Evolutionary conservation across 1,140 invertebrate genomes (phyloP).

Genomic region (Agrypnia vestita): DNA sequence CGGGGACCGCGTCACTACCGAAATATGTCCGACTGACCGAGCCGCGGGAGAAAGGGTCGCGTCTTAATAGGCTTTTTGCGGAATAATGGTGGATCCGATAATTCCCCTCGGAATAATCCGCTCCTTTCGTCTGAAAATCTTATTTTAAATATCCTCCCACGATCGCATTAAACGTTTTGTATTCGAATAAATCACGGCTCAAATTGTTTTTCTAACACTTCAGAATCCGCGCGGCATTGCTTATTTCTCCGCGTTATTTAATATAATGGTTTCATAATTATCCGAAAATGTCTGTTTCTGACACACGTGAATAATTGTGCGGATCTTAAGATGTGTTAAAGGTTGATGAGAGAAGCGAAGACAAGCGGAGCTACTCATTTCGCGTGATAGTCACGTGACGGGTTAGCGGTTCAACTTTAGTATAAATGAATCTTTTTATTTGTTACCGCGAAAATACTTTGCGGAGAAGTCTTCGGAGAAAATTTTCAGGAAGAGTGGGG

Average conservation of each 20-base stretch:
- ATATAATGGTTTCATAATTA: slow-evolving; percentile 17
- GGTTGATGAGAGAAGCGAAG: slow-evolving; percentile 16
- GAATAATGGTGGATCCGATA: too few species aligned
- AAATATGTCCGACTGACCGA: too few species aligned
- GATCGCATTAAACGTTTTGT: background rate
- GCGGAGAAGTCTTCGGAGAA: background rate
- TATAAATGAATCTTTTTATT: slow-evolving; percentile 20
- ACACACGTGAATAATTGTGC: slow-evolving; percentile 30
- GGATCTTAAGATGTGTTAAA: slow-evolving; percentile 22
- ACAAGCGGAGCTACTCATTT: background rate
- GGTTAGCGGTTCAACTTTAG: background rate
- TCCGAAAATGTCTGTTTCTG: slow-evolving; percentile 20
- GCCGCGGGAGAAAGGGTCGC: too few species aligned
- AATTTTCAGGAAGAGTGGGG: too few species aligned
- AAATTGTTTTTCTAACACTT: slow-evolving; percentile 23
- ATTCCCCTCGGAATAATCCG: too few species aligned
- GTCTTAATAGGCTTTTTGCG: too few species aligned
- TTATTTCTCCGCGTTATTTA: slow-evolving; percentile 14
- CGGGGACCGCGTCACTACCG: too few species aligned
- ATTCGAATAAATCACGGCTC: slow-evolving; percentile 8
- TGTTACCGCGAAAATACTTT: slow-evolving; percentile 10
- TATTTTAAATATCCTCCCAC: too few species aligned
- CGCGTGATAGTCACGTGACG: background rate
- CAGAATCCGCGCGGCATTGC: slow-evolving; percentile 1
- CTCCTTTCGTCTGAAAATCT: too few species aligned